Evolutionary conservation across 2,888 invertebrate genomes (phyloP).

Genomic region (Serripes groenlandicus): DNA sequence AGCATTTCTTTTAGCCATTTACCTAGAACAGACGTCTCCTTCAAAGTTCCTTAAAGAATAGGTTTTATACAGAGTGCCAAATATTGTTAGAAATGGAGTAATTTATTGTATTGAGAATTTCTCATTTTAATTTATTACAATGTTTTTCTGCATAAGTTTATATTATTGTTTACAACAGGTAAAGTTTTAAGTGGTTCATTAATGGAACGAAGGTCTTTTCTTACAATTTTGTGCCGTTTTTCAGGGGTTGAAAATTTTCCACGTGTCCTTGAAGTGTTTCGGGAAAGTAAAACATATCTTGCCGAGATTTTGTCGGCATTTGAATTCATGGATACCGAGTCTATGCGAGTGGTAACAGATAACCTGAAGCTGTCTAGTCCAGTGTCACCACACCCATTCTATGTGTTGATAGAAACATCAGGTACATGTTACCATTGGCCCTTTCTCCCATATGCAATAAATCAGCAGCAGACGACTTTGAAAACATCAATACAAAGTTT

Average conservation of each 20-base stretch:
- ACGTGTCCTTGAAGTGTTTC: conserved; percentile 92
- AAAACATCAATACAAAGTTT: too few relatives aligned
- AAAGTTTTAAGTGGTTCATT: not conserved
- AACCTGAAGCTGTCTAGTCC: conserved; percentile 89
- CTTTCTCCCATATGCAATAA: too few relatives aligned
- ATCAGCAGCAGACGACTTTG: too few relatives aligned
- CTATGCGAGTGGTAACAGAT: conserved; percentile 90
- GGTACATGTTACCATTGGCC: too few relatives aligned
- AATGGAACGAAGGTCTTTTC: not conserved
- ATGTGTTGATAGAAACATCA: conserved; percentile 86
- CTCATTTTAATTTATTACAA: not conserved
- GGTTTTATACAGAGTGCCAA: too few relatives aligned
- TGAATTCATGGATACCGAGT: conserved; percentile 95
- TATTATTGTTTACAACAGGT: not conserved
- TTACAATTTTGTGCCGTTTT: not conserved
- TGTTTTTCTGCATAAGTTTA: not conserved
- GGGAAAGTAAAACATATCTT: conserved; percentile 91
- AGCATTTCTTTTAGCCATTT: too few relatives aligned
- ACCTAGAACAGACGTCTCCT: too few relatives aligned
- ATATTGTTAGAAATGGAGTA: too few relatives aligned
- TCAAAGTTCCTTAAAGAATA: too few relatives aligned
- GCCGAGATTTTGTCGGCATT: conserved; percentile 98
- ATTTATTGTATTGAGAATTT: too few relatives aligned
- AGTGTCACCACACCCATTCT: conserved; percentile 84
- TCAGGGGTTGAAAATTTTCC: conserved; percentile 93